A percentile compares a stretch with the other conserved stretches of the same genome.
phyloP scores from a whole-genome alignment of 2,113 vertebrate species.

The Electrona antarctica region DNA sequence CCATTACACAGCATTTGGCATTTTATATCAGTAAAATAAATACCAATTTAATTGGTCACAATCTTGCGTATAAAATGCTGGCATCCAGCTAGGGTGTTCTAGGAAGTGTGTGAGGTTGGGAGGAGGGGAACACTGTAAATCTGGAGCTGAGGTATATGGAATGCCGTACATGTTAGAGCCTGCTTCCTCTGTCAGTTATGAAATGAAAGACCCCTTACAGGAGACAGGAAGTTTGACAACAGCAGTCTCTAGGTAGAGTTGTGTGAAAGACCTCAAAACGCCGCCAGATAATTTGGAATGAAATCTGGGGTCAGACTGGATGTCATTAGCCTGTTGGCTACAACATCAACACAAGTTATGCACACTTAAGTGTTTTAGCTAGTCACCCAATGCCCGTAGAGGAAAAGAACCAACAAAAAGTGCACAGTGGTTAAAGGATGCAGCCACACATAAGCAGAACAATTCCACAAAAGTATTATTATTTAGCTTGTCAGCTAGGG shows the following conservation, averaged over 20 bases:
- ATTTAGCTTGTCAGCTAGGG: conserved; percentile 5
- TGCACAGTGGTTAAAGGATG: too few relatives aligned
- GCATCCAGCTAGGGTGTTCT: conserved; percentile 12
- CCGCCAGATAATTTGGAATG: too few relatives aligned
- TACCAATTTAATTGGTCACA: too few relatives aligned
- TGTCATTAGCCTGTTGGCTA: too few relatives aligned
- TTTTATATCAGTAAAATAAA: too few relatives aligned
- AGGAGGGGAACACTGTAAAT: conserved; percentile 66
- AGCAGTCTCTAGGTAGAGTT: conserved; percentile 27
- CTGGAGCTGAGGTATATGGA: conserved; percentile 72
- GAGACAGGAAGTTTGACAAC: conserved; percentile 61
- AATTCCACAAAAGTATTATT: conserved; percentile 35
- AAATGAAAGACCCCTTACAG: conserved; percentile 82
- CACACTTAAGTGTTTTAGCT: too few relatives aligned
- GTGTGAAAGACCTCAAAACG: not conserved
- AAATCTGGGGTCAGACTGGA: too few relatives aligned
- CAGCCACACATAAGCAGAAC: not conserved
- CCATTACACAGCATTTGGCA: too few relatives aligned
- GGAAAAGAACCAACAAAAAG: too few relatives aligned
- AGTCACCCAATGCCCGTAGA: too few relatives aligned
- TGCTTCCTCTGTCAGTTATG: conserved; percentile 72
- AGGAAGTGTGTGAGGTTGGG: conserved; percentile 49
- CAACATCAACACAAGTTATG: too few relatives aligned
- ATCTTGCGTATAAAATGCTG: too few relatives aligned
- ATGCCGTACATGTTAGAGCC: conserved; percentile 79